Base-by-base conservation (phyloP, 1,140 invertebrate genomes). In the Doryteuthis pealeii region DNA sequence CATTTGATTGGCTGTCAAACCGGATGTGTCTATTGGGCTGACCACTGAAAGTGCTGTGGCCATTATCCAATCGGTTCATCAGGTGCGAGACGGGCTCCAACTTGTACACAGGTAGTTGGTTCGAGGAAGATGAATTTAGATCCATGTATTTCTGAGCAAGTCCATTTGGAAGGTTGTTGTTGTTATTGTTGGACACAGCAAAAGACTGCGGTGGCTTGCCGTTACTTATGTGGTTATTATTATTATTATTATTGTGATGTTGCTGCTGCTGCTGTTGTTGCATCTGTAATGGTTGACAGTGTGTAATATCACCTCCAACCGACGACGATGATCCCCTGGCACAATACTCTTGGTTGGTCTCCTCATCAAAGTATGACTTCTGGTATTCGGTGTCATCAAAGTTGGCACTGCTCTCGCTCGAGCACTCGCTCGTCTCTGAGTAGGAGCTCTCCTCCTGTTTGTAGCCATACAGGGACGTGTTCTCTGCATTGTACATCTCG, bases 381-480 rank as follows among this genome's bases (percentile, higher is more conserved):
- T 72, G 73, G 73, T 80, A 84, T 62, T 78, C 75, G 28, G 69
- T 74, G 40, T 77, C 76, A 40, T 78, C 77, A 66, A 68, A 77
- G 26, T 74, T 72, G 70, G 70, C 68, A 66, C 73, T 78, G n/a
- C 66, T 78, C 33, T 84, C 82, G 58, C 73, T 79, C 0, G 84
- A 87, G 65, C 88, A 86, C 72, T 90, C 89, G 45, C 86, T 87
- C 54, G 86, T 89, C 70, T 93, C 89, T 1, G 90, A 90, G 81
- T 93, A 93, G 74, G 92, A 86, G 43, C 78, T 81, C 76, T 92
- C 92, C 40, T 92, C 88, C 76, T 92, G 91, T 73, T 84, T 82
- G 69, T 82, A 87, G 18, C 90, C 89, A 80, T 92, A 93, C 66
- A 93, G 85, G 80, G 92, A 91, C 18, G 91, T 91, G 78, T 92